Base-by-base conservation (phyloP, 2,113 vertebrate genomes). In the Cyprinus carpio region DNA sequence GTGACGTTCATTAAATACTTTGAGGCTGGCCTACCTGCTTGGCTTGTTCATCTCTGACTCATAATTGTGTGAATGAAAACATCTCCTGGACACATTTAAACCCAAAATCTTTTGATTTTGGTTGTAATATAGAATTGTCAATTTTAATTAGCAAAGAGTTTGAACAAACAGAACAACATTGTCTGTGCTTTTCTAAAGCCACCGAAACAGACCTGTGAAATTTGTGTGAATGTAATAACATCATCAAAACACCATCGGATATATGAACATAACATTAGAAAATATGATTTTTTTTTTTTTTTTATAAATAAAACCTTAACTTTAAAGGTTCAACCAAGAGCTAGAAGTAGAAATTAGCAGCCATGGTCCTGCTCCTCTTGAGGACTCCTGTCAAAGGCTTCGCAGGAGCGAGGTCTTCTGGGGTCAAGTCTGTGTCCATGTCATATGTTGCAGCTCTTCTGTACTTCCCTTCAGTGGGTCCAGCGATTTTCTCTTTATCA, bases 341-440 rank as follows among this genome's bases (percentile, higher is more conserved):
- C 92, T 90, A 92, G 37, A 83, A 65, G 89, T 91, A 78, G 75
- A 78, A 78, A 58, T 78, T 34, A 23, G 51, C 51, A 58, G 75
- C 75, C 25, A 78, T 54, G 16, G 20, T 58, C 49, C 20, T 78
- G 15, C 49, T 20, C 43, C 75, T 34, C 51, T 54, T 20, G 16
- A 34, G 9, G 29, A 15, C 54, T 37, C 51, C 69, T 5, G 29
- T 29, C 16, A 60, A 0, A n/a, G 0, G 25, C 27, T 46, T 43
- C 8, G 10, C 10, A 18, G 16, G 10, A 31, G 7, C 12, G n/a
- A n/a, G n/a, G n/a, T 40, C 18, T 29, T 23, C 23, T 2, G 31
- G 23, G 4, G 11, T 54, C 0, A 25, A 23, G 16, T 67, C 46
- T 4, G 4, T 15, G 11, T 29, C 1, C 4, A 10, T 1, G 13